Evolutionary conservation across 2,113 vertebrate genomes (phyloP), one percentile per base, ranked within the genome.

Genomic region (Cavia porcellus): DNA sequence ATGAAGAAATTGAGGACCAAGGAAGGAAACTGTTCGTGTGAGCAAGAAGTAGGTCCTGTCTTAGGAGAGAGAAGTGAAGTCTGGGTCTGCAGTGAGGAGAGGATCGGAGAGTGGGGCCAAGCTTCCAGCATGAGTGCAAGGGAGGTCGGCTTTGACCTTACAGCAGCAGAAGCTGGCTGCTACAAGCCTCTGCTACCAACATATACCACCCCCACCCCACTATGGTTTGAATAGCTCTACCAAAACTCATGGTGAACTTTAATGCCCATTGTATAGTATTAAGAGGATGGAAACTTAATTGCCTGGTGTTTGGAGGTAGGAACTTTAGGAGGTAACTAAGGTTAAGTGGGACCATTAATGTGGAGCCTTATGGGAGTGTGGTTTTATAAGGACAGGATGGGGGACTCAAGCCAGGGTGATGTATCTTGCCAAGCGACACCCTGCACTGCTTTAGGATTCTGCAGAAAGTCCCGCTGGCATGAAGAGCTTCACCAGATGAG

Each of bases 71-170:
- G 52, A 22, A 83, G 55, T 72, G 52, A 85, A 80, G 87, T 92
- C 68, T 28, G 15, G n/a, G 12, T 57, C 80, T 86, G 15, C 50
- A 64, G 55, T 2, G 25, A 94, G 79, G 74, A 86, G 86, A 64
- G 59, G 28, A 66, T 85, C 38, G 55, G 66, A 57, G 74, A 90
- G 59, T 86, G 47, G 72, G 89, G 25, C 84, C 68, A 79, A 83
- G 30, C 35, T 79, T 85, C 62, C n/a, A 25, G 64, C 45, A 5
- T 45, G 38, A 90, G 28, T n/a, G 1, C 42, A 17, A 77, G 94
- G 62, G 85, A 92, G 59, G 52, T 86, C 68, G 62, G 59, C 32
- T 75, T 84, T 95, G 74, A 87, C 47, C 52, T 77, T 13, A 92
- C 6, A 81, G 22, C 70, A 85, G 25, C 61, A 74, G 74, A 47